Percentiles rank a stretch among this genome's conserved stretches.
Evolutionary conservation across 2,797 vertebrate genomes (phyloP).

Genomic region (Tenualosa thibaudeaui): DNA sequence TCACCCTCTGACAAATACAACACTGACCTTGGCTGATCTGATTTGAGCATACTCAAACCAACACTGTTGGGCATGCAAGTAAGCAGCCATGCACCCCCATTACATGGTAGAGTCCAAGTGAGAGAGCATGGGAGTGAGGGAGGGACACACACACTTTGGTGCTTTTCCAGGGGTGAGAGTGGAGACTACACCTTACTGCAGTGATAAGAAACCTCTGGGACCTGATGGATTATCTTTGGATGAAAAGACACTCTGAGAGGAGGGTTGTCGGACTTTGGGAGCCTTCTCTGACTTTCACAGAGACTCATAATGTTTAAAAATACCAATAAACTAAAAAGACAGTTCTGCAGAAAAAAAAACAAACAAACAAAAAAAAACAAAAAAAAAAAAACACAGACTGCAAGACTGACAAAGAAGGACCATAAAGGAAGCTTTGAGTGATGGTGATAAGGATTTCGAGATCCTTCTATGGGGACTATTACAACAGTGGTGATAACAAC

Average conservation of each 20-base stretch:
- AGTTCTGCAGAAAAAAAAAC: slow-evolving; percentile 36
- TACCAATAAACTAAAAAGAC: slow-evolving; percentile 36
- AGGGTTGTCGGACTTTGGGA: not conserved
- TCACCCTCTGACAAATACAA: not conserved
- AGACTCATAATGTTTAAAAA: slow-evolving; percentile 13
- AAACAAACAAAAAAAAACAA: slow-evolving; percentile 23
- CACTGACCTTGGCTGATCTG: slow-evolving; percentile 4
- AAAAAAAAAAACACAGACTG: slow-evolving; percentile 40
- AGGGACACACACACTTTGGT: slow-evolving; percentile 9
- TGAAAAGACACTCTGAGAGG: not conserved
- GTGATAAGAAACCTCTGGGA: slow-evolving; percentile 10
- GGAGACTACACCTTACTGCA: slow-evolving; percentile 12
- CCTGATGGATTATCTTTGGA: slow-evolving; percentile 20
- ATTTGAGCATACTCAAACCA: not conserved
- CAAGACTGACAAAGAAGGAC: slow-evolving; percentile 9
- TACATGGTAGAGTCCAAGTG: not conserved
- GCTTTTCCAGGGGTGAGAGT: not conserved
- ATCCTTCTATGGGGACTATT: slow-evolving; percentile 73
- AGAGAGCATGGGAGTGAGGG: not conserved
- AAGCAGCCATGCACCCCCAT: not conserved
- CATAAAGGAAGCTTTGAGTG: slow-evolving; percentile 6
- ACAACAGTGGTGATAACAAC: slow-evolving; percentile 49
- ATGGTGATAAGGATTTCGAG: slow-evolving; percentile 51
- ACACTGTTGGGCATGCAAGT: not conserved
- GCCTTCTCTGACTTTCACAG: not conserved